Evolutionary conservation across 1,140 invertebrate species (phyloP), one percentile per base, ranked within the genome.

Genomic region (Aplysia californica): DNA sequence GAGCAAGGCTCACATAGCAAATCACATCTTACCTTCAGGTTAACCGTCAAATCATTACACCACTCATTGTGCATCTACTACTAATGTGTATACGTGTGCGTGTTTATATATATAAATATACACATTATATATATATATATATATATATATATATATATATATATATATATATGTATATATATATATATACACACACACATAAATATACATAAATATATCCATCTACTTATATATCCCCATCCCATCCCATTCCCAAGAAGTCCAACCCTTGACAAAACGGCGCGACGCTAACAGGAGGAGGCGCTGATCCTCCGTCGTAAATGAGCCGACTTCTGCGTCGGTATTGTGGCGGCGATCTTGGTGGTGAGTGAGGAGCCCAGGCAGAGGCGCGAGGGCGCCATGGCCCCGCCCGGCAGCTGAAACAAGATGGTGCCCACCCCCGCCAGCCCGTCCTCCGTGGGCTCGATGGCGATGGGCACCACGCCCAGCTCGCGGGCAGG

Each of bases 391-490:
- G 84, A 83, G 15, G 87, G 84, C 1, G 84, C 85, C 68, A 74
- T 75, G 31, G 91, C 89, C 0, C 94, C 95, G n/a, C 96, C 96
- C 2, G 96, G 96, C 76, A 97, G 89, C 82, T 94, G 94, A 56
- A 98, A 93, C 79, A 98, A 93, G 39, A 97, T 94, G 0, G 97
- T 97, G 20, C 94, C 94, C 20, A 98, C 95, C 1, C 95, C 96
- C 0, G 96, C 96, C 20, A 95, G 91, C 10, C 94, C 94, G 90
- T 98, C 96, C 61, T 93, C 92, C 0, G 96, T 96, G 0, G 96
- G 95, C 88, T 98, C 97, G 31, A 97, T 93, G 3, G 97, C 96
- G 36, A 98, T 93, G 1, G 97, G 95, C 76, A 94, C 92, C 15
- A 96, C 92, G 67, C 94, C 94, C 75, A 91, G 91, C 38, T 82